These are phyloP conservation scores for Sebastes taczanowskii DNA, from an alignment of 2,797 vertebrate species.

Conservation along the genomic window DNA sequence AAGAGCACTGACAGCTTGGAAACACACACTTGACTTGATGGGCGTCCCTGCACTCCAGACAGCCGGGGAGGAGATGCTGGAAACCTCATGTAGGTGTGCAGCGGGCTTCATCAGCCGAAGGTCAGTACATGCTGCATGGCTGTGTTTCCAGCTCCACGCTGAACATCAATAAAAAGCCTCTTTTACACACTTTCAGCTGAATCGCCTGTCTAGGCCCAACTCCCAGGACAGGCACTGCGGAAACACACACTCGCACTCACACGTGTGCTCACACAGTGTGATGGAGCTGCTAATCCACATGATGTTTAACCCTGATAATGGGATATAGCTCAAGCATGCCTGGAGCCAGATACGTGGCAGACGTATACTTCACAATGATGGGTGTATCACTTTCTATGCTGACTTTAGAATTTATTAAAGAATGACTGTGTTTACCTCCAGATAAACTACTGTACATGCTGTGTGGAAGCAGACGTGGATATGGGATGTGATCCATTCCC, in stretches of 20 bases:
- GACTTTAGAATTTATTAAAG: conserved; percentile 7
- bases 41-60: not conserved
- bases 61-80: not conserved
- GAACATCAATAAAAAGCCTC: conserved; percentile 48
- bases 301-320: conserved; percentile 41
- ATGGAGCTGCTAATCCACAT: conserved; percentile 35
- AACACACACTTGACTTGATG: not conserved
- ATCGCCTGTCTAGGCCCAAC: conserved; percentile 24
- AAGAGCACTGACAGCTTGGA: not conserved
- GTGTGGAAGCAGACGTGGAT: not conserved
- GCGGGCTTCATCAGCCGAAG: conserved; percentile 21
- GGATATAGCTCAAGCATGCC: conserved; percentile 7
- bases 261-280: not conserved
- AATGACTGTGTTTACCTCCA: conserved; percentile 12
- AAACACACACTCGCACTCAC: conserved; percentile 32
- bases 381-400: conserved; percentile 8
- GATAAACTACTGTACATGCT: not conserved
- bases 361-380: conserved; percentile 6
- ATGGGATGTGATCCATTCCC: not conserved
- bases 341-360: conserved; percentile 1
- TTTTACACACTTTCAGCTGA: conserved; percentile 45
- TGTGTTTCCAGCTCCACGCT: conserved; percentile 11
- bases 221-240: conserved; percentile 38
- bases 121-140: conserved; percentile 17
- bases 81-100: conserved; percentile 18